phyloP scores from a whole-genome alignment of 1,140 invertebrate genomes.

The Triops longicaudatus region DNA sequence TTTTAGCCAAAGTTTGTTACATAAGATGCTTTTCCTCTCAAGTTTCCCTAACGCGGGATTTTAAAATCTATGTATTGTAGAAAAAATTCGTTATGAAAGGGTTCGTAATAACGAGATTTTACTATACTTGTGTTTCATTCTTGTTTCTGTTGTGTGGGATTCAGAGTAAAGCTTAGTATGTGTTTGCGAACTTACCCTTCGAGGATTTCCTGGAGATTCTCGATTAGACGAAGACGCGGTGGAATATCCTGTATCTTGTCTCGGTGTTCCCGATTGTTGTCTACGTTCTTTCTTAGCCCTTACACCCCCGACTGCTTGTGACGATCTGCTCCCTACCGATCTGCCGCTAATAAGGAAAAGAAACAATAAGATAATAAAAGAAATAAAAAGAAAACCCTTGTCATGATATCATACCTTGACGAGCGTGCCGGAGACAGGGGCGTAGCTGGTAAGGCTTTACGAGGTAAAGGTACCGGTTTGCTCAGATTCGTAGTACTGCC shows the following conservation, averaged over 20 bases:
- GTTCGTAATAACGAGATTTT: no score
- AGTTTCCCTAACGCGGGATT: no score
- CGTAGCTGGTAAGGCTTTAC: not conserved
- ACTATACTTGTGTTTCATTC: no score
- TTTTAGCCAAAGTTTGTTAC: no score
- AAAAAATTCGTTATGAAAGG: no score
- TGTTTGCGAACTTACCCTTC: constrained; percentile 24
- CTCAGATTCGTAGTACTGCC: not conserved
- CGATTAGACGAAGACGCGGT: constrained; percentile 40
- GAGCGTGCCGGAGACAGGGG: not conserved
- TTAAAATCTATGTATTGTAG: no score
- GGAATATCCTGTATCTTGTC: constrained; percentile 55
- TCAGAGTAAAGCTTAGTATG: no score
- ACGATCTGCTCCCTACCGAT: not conserved
- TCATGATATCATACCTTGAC: not conserved
- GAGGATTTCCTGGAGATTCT: constrained; percentile 31
- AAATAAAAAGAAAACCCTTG: not conserved
- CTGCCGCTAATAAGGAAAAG: not conserved
- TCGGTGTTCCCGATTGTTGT: not conserved
- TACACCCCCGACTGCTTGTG: not conserved
- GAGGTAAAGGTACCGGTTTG: not conserved
- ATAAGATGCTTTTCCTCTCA: no score
- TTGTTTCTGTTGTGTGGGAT: no score
- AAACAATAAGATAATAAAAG: not conserved
- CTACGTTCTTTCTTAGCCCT: constrained; percentile 1